Evolutionary conservation across 1,140 invertebrate genomes (phyloP).

Genomic region (Drosophila bocki): DNA sequence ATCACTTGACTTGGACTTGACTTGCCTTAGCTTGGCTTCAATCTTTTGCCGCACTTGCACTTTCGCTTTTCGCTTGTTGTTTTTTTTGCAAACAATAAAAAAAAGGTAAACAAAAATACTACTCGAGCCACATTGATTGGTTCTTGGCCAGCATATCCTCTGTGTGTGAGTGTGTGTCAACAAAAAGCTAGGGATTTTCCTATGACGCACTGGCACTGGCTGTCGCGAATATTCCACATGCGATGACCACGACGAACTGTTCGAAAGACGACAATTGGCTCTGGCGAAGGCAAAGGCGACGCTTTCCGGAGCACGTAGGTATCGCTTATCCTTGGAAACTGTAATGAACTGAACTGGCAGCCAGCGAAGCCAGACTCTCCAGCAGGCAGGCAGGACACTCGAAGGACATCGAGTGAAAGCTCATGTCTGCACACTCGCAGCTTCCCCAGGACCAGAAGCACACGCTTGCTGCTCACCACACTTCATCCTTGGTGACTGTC

Average conservation of each 20-base stretch:
- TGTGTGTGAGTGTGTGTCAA: neutral
- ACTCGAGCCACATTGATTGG: slow-evolving; percentile 16
- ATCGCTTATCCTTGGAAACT: slow-evolving; percentile 73
- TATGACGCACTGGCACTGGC: slow-evolving; percentile 3
- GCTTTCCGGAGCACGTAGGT: slow-evolving; percentile 57
- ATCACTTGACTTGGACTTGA: slow-evolving; percentile 8
- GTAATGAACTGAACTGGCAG: slow-evolving; percentile 69
- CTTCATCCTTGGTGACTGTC: neutral
- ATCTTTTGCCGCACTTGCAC: slow-evolving; percentile 10
- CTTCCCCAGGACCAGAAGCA: no score
- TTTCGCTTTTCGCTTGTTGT: neutral
- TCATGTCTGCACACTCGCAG: neutral
- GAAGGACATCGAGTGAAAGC: slow-evolving; percentile 39
- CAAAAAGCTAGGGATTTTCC: neutral
- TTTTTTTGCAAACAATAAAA: slow-evolving; percentile 5
- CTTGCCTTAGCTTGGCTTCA: neutral
- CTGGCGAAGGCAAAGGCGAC: neutral
- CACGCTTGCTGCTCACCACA: neutral
- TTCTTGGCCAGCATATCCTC: neutral
- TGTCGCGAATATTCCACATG: slow-evolving; percentile 8
- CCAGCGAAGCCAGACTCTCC: slow-evolving; percentile 45
- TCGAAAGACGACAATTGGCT: slow-evolving; percentile 18
- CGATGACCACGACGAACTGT: slow-evolving; percentile 9
- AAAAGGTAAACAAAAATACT: slow-evolving; percentile 13
- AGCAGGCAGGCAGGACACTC: slow-evolving; percentile 50